A percentile compares a stretch with the other conserved stretches of the same genome.
Evolutionary conservation across 2,797 vertebrate species (phyloP).

Genomic region (Tiaroga cobitis): DNA sequence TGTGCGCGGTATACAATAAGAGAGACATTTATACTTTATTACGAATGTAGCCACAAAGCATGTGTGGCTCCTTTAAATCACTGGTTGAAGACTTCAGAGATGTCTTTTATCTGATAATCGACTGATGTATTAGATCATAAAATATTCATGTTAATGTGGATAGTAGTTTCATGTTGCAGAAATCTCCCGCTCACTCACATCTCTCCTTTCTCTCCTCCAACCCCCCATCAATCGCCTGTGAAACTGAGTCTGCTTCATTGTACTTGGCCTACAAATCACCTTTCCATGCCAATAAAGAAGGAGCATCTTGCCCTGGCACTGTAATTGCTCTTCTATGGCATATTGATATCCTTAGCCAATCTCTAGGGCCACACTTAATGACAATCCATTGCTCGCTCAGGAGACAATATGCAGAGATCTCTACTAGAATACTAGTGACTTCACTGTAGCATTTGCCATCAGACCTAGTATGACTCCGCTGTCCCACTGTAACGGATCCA

Average conservation of each 20-base stretch:
- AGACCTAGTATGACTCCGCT: background rate
- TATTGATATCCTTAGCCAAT: constrained; percentile 33
- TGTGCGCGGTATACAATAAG: background rate
- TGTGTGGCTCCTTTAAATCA: background rate
- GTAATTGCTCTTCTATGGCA: constrained; percentile 26
- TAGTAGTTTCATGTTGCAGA: constrained; percentile 49
- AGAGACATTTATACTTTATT: background rate
- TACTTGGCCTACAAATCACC: constrained; percentile 28
- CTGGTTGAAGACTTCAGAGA: background rate
- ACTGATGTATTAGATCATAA: constrained; percentile 52
- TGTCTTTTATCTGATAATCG: constrained; percentile 34
- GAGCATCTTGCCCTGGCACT: constrained; percentile 7
- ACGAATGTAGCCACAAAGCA: background rate
- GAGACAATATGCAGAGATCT: background rate
- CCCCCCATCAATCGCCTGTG: constrained; percentile 5
- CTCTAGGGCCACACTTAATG: constrained; percentile 4
- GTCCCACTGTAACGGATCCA: background rate
- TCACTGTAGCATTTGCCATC: background rate
- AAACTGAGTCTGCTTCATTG: constrained; percentile 38
- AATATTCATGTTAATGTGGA: constrained; percentile 57
- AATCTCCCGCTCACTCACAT: constrained; percentile 1
- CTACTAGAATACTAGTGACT: background rate
- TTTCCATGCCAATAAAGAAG: constrained; percentile 15
- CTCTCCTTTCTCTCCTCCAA: constrained; percentile 21
- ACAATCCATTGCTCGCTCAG: background rate